Evolutionary conservation across 2,888 invertebrate species (phyloP).

Genomic region (Pheosia tremula): DNA sequence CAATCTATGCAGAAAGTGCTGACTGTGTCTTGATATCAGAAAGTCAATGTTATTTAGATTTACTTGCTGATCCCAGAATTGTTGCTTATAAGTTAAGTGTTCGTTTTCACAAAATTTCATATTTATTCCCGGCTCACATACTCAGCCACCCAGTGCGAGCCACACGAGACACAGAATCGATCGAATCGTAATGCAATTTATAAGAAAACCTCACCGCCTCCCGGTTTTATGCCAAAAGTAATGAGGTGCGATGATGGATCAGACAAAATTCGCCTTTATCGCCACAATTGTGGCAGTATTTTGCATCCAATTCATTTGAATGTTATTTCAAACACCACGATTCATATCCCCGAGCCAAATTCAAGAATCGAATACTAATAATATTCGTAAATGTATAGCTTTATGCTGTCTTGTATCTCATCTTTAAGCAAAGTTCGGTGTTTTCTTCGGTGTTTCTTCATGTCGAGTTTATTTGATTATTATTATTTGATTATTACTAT

Average conservation of each 20-base stretch:
- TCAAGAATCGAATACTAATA: conserved; percentile 34
- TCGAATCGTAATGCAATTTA: conserved; percentile 69
- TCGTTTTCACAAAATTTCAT: not conserved
- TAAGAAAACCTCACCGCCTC: conserved; percentile 62
- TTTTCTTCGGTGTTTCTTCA: too few relatives aligned
- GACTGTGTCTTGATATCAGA: too few relatives aligned
- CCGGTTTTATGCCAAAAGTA: conserved; percentile 59
- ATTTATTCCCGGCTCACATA: not conserved
- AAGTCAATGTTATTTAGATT: too few relatives aligned
- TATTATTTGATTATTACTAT: too few relatives aligned
- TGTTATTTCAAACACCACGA: conserved; percentile 39
- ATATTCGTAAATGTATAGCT: conserved; percentile 28
- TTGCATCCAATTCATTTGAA: conserved; percentile 50
- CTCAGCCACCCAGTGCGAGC: not conserved
- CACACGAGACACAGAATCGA: conserved; percentile 51
- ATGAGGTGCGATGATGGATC: conserved; percentile 61
- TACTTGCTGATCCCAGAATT: too few relatives aligned
- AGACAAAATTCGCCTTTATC: conserved; percentile 51
- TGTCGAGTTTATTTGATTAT: too few relatives aligned
- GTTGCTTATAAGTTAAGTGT: too few relatives aligned
- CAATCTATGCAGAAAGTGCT: too few relatives aligned
- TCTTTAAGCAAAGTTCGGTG: not conserved
- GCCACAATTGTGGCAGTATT: conserved; percentile 49
- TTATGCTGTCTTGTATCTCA: conserved; percentile 11
- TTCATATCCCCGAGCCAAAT: conserved; percentile 34